Evolutionary conservation across 2,797 vertebrate species (phyloP), one percentile per base, ranked within the genome.

Genomic region (Sebastolobus altivelis): DNA sequence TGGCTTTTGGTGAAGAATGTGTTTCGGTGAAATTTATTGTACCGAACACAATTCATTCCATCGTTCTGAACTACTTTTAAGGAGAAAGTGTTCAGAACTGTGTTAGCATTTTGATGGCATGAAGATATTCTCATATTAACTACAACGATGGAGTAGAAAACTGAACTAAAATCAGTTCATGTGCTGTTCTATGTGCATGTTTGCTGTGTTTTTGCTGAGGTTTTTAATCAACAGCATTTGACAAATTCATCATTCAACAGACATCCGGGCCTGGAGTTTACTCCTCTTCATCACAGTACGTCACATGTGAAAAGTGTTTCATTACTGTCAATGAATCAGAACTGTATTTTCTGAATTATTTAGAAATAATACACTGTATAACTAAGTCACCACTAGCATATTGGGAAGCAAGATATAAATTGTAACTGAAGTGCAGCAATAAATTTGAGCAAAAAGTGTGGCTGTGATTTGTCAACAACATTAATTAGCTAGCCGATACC

Each of bases 211-310:
- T 77, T 84, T 69, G 37, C 65, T 49, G 59, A 55, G 31, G 59
- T 65, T 76, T 85, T 87, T 74, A 80, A 87, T 75, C 72, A 71
- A 49, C 74, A 38, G 20, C 74, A 82, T 89, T 78, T 79, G 62
- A 84, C 75, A 82, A 82, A 82, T 76, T 77, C 79, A 78, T 87
- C 82, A 82, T 76, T 74, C 69, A 33, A 56, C 58, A 77, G 56
- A 81, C 68, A 40, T 70, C 37, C 71, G 52, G 35, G 69, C 37
- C 55, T 60, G 58, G 46, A 63, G 62, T 81, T 70, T 43, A 35
- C 77, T 81, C 59, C 61, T 87, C 80, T 85, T 84, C 82, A 81
- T 83, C 83, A 77, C 73, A 75, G 63, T 65, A 38, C 37, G 20
- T 75, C 77, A 75, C 52, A 59, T 79, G 58, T 75, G 49, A 78